Evolutionary conservation across 2,797 vertebrate genomes (phyloP).

Genomic region (Pterois miles): DNA sequence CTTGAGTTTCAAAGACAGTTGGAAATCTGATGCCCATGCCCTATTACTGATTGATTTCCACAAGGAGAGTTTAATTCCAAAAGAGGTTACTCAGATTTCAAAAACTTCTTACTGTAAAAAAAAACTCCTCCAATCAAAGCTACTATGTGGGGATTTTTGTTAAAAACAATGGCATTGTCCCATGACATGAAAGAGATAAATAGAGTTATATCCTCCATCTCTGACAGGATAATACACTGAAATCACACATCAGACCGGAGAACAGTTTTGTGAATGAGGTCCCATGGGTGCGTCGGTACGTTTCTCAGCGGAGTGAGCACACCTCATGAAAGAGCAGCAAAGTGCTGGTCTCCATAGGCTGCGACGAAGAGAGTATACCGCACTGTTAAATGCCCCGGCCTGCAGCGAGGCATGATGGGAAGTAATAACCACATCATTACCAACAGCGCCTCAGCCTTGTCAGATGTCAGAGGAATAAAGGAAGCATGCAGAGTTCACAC

Average conservation of each 20-base stretch:
- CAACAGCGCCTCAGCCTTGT: slow-evolving; percentile 75
- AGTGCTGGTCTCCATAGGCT: slow-evolving; percentile 27
- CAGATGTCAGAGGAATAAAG: slow-evolving; percentile 78
- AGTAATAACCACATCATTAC: slow-evolving; percentile 84
- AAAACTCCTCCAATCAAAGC: neutral
- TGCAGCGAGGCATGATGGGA: slow-evolving; percentile 80
- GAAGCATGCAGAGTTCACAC: slow-evolving; percentile 74
- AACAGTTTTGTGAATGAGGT: slow-evolving; percentile 8
- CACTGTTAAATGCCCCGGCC: slow-evolving; percentile 64
- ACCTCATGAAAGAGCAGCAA: slow-evolving; percentile 48
- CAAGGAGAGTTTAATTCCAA: slow-evolving; percentile 19
- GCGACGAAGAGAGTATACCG: slow-evolving; percentile 45
- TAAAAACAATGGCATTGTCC: neutral
- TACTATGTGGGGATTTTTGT: neutral
- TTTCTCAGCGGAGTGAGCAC: slow-evolving; percentile 1
- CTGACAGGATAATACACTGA: neutral
- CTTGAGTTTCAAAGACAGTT: slow-evolving; percentile 69
- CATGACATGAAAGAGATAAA: neutral
- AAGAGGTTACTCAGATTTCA: slow-evolving; percentile 14
- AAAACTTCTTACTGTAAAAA: neutral
- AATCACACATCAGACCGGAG: neutral
- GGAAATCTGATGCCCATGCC: slow-evolving; percentile 55
- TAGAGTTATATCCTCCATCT: neutral
- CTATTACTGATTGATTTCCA: slow-evolving; percentile 52
- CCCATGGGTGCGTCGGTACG: slow-evolving; percentile 1